These are phyloP conservation scores for Oscheius sp. DNA, from an alignment of 2,888 invertebrate genomes.

Conservation along the genomic window DNA sequence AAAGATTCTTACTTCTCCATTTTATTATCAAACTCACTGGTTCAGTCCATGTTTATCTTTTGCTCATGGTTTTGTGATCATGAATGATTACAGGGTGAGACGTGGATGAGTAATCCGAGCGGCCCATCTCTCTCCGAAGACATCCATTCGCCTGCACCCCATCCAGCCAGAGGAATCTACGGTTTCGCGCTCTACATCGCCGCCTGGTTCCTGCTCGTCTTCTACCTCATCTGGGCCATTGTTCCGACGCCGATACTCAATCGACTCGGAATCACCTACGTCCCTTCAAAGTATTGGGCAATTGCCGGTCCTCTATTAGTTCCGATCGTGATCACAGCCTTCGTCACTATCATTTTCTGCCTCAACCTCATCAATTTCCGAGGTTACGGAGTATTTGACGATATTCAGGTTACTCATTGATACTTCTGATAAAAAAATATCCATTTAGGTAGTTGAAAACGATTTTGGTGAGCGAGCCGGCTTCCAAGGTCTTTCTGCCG, in stretches of 20 bases:
- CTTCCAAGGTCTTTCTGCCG: constrained; percentile 37
- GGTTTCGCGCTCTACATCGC: constrained; percentile 58
- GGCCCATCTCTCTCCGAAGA: constrained; percentile 53
- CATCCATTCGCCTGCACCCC: constrained; percentile 55
- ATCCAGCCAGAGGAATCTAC: constrained; percentile 60
- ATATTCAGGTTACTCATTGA: constrained; percentile 43
- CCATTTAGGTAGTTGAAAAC: constrained; percentile 45
- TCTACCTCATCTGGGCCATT: constrained; percentile 89
- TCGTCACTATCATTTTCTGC: constrained; percentile 55
- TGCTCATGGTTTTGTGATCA: no score
- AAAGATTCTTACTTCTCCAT: no score
- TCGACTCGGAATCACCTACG: constrained; percentile 77
- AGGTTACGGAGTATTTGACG: constrained; percentile 61
- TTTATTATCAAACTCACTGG: no score
- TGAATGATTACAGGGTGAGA: no score
- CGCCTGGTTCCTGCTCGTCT: constrained; percentile 71
- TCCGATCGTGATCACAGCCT: constrained; percentile 45
- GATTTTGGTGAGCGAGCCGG: constrained; percentile 52
- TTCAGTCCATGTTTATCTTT: no score
- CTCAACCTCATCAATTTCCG: constrained; percentile 62
- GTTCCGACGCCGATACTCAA: constrained; percentile 83
- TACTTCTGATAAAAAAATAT: no score
- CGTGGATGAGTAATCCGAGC: constrained; percentile 20
- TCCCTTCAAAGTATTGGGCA: constrained; percentile 71
- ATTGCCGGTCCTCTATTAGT: constrained; percentile 59